A percentile compares a stretch with the other conserved stretches of the same genome.
phyloP scores from a whole-genome alignment of 2,113 vertebrate genomes.

The Crotalus helleri region DNA sequence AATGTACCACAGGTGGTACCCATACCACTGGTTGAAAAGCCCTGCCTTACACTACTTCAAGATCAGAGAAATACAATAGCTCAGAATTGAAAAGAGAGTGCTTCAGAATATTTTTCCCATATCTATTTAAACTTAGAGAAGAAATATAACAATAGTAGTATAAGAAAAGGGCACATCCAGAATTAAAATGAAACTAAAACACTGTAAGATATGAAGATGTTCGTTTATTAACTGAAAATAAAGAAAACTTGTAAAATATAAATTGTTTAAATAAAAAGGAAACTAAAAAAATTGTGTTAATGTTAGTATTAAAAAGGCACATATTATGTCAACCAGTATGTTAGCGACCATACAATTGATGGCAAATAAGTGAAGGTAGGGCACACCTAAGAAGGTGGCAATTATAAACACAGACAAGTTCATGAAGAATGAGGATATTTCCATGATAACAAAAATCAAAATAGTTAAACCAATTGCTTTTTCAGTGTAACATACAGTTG shows the following conservation, averaged over 20 bases:
- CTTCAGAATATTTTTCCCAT: neutral
- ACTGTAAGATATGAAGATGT: neutral
- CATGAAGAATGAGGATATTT: neutral
- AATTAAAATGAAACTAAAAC: neutral
- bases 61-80: neutral
- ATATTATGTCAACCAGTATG: neutral
- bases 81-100: neutral
- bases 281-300: neutral
- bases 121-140: neutral
- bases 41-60: neutral
- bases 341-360: neutral
- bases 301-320: neutral
- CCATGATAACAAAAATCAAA: neutral
- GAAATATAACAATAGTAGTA: neutral
- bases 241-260: neutral
- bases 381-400: neutral
- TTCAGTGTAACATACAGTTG: neutral
- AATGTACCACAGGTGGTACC: no score
- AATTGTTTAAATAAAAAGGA: neutral
- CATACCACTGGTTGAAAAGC: no score
- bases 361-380: neutral
- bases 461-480: neutral
- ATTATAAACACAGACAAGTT: neutral
- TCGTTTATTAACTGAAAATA: neutral
- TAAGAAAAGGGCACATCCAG: neutral